phyloP scores from a whole-genome alignment of 2,113 vertebrate genomes.

The Elachura formosa region DNA sequence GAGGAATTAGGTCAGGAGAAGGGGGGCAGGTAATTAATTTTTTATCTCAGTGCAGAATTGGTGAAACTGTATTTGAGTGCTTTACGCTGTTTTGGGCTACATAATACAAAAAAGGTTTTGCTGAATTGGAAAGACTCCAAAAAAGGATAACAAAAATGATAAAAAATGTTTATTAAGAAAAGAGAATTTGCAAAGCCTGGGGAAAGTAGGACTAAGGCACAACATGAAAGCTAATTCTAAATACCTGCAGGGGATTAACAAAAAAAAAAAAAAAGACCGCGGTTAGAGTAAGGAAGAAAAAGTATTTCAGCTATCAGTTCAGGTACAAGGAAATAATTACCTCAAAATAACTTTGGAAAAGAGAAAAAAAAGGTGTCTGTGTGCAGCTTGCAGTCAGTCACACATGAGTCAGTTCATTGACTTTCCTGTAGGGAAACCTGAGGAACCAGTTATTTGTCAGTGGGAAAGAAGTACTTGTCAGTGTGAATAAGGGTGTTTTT shows the following conservation, averaged over 20 bases:
- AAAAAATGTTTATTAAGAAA: conserved; percentile 22
- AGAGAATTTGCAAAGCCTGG: conserved; percentile 24
- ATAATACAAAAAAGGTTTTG: conserved; percentile 21
- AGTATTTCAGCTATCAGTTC: conserved; percentile 17
- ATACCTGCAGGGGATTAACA: conserved; percentile 56
- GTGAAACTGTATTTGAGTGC: neutral
- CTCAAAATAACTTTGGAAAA: conserved; percentile 11
- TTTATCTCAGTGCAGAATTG: conserved; percentile 48
- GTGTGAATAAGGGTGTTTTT: neutral
- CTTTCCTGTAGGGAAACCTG: neutral
- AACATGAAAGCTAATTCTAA: conserved; percentile 59
- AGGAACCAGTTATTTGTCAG: neutral
- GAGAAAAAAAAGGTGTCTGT: neutral
- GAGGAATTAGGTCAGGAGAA: conserved; percentile 56
- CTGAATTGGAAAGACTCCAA: conserved; percentile 32
- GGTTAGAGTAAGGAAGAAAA: neutral
- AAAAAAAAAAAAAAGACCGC: neutral
- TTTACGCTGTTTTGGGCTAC: neutral
- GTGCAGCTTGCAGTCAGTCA: neutral
- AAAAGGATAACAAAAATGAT: conserved; percentile 31
- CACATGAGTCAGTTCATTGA: neutral
- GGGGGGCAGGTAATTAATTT: conserved; percentile 37
- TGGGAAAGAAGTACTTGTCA: neutral
- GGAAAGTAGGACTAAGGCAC: conserved; percentile 24
- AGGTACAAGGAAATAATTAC: conserved; percentile 35